Conservation (phyloP, 2,797 vertebrate species). For the Pseudochirops corinnae region DNA sequence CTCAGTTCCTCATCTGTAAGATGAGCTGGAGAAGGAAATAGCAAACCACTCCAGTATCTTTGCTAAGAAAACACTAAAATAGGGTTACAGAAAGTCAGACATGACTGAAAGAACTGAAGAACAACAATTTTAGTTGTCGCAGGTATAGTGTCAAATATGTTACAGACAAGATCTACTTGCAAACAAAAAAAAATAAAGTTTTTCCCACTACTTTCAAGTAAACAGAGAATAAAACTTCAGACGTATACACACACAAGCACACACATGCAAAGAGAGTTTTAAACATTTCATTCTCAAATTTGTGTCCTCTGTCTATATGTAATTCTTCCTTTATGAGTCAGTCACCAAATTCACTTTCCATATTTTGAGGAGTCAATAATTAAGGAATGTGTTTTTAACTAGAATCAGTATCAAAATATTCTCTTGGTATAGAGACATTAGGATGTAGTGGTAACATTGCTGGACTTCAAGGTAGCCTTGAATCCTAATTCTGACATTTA, state of each 20-base stretch:
- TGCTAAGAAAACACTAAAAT: neutral
- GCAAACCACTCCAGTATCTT: neutral
- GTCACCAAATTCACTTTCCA: conserved; percentile 5
- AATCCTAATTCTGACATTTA: too few relatives aligned
- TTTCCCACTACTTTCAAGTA: neutral
- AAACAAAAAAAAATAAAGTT: neutral
- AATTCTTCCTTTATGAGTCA: conserved; percentile 47
- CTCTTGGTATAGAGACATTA: neutral
- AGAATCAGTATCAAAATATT: neutral
- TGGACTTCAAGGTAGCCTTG: neutral
- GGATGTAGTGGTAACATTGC: neutral
- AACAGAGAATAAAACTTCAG: neutral
- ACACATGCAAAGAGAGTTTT: neutral
- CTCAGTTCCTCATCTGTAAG: neutral
- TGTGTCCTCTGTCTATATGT: neutral
- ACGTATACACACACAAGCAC: neutral
- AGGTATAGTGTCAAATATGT: neutral
- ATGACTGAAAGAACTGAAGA: neutral
- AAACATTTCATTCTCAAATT: neutral
- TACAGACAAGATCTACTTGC: neutral
- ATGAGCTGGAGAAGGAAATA: neutral
- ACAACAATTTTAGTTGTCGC: neutral
- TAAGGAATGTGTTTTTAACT: neutral
- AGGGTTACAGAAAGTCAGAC: neutral
- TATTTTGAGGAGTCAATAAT: neutral